A percentile compares a stretch with the other conserved stretches of the same genome.
Evolutionary conservation across 2,888 invertebrate genomes (phyloP).

Genomic region (Drosophila tripunctata): DNA sequence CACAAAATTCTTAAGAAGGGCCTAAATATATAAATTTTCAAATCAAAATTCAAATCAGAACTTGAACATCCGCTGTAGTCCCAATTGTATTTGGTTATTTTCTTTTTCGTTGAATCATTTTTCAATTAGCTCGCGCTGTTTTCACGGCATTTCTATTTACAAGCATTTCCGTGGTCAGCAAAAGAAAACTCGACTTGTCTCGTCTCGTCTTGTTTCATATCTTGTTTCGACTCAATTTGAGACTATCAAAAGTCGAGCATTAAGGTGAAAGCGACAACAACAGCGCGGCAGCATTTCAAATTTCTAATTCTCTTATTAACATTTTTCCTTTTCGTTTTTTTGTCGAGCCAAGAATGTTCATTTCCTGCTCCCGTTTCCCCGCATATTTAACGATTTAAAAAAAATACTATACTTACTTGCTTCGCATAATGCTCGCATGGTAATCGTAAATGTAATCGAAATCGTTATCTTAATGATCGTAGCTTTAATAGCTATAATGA

Average conservation of each 20-base stretch:
- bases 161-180: constrained; percentile 57
- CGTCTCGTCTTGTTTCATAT: background rate
- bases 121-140: constrained; percentile 59
- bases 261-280: constrained; percentile 56
- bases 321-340: constrained; percentile 1
- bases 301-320: constrained; percentile 34
- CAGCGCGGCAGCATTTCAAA: constrained; percentile 35
- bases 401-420: constrained; percentile 12
- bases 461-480: constrained; percentile 12
- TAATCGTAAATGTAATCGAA: constrained; percentile 9
- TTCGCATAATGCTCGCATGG: constrained; percentile 23
- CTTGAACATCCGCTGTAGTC: constrained; percentile 20
- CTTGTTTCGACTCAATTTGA: background rate
- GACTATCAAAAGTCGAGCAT: constrained; percentile 33
- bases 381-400: constrained; percentile 11
- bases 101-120: constrained; percentile 20
- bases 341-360: constrained; percentile 47
- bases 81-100: constrained; percentile 24
- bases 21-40: background rate
- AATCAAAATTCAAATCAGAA: constrained; percentile 29
- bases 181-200: constrained; percentile 18
- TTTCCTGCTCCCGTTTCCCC: constrained; percentile 51
- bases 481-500: background rate
- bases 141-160: constrained; percentile 57
- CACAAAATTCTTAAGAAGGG: background rate